A percentile compares a stretch with the other conserved stretches of the same genome.
phyloP scores from a whole-genome alignment of 2,113 vertebrate genomes.

The Lampris incognitus region DNA sequence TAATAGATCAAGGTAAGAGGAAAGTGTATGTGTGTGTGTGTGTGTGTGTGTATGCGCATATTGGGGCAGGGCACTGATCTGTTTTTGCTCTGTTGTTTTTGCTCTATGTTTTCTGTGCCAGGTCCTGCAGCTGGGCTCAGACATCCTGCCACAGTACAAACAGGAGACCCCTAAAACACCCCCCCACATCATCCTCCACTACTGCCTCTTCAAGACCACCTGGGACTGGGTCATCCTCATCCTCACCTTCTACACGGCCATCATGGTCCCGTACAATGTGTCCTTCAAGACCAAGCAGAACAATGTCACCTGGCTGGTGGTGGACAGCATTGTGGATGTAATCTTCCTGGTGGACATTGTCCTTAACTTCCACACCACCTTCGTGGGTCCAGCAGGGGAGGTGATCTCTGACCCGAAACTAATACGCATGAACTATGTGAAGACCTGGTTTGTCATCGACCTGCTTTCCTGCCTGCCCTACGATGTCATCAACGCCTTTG shows the following conservation, averaged over 20 bases:
- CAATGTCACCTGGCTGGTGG: constrained; percentile 96
- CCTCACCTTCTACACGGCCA: constrained; percentile 97
- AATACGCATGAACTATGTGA: constrained; percentile 98
- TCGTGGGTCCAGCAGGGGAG: constrained; percentile 95
- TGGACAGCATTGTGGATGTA: constrained; percentile 97
- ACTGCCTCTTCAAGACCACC: constrained; percentile 97
- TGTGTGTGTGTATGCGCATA: too few relatives aligned
- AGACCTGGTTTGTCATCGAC: constrained; percentile 99
- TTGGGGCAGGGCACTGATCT: too few relatives aligned
- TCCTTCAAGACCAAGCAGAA: constrained; percentile 99
- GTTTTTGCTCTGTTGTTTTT: background rate
- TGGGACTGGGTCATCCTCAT: constrained; percentile 99
- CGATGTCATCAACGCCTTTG: constrained; percentile 98
- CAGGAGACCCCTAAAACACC: constrained; percentile 98
- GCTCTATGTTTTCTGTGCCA: constrained; percentile 56
- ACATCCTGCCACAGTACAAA: constrained; percentile 97
- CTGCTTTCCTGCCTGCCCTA: constrained; percentile 96
- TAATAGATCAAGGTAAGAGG: too few relatives aligned
- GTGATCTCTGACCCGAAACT: constrained; percentile 97
- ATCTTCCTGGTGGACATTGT: constrained; percentile 98
- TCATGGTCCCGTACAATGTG: constrained; percentile 97
- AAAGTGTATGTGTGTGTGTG: too few relatives aligned
- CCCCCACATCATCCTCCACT: constrained; percentile 97
- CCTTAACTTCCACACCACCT: constrained; percentile 97
- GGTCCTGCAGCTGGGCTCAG: constrained; percentile 96